Conservation (phyloP, 2,888 invertebrate species). For the Diaprepes abbreviatus region DNA sequence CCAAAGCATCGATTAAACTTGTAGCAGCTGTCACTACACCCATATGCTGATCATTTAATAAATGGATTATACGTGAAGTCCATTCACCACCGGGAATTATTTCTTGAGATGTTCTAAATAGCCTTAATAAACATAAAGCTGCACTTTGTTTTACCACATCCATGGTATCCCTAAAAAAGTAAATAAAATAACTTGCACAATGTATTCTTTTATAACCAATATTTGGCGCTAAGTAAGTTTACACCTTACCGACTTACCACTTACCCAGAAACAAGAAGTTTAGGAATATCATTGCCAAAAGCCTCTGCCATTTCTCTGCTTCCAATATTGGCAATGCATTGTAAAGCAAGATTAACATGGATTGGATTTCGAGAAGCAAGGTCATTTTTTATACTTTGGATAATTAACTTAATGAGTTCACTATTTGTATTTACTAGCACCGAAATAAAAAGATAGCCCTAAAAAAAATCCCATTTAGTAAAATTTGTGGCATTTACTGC, state of each 20-base stretch:
- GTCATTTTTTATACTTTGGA: slow-evolving; percentile 99
- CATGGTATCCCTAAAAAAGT: slow-evolving; percentile 88
- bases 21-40: slow-evolving; percentile 99
- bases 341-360: slow-evolving; percentile 97
- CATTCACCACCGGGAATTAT: slow-evolving; percentile 98
- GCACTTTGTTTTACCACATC: slow-evolving; percentile 99
- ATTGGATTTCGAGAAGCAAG: slow-evolving; percentile 96
- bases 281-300: slow-evolving; percentile 98
- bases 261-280: slow-evolving; percentile 96
- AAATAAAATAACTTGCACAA: no score
- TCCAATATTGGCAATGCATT: slow-evolving; percentile 99
- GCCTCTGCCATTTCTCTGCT: slow-evolving; percentile 99
- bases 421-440: slow-evolving; percentile 99
- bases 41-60: slow-evolving; percentile 99
- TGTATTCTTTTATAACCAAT: no score
- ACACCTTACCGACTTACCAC: slow-evolving; percentile 52
- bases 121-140: slow-evolving; percentile 93
- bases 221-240: slow-evolving; percentile 20
- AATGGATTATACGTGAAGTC: slow-evolving; percentile 98
- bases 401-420: slow-evolving; percentile 98
- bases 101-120: slow-evolving; percentile 96
- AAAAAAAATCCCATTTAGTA: slow-evolving; percentile 37
- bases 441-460: slow-evolving; percentile 99
- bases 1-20: slow-evolving; percentile 97
- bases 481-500: no score